Evolutionary conservation across 2,113 vertebrate genomes (phyloP).

Genomic region (Centrocercus urophasianus): DNA sequence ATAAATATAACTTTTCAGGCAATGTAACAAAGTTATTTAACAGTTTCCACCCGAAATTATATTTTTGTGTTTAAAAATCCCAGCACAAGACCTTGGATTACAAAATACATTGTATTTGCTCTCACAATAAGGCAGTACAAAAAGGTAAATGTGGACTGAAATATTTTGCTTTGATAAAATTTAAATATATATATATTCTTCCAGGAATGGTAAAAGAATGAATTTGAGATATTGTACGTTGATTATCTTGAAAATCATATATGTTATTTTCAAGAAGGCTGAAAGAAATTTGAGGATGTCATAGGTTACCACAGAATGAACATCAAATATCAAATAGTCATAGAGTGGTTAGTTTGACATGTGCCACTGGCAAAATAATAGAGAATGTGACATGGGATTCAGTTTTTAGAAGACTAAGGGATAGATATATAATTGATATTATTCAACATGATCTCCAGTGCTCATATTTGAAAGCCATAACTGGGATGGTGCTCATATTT

Average conservation of each 20-base stretch:
- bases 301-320: background rate
- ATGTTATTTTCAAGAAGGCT: background rate
- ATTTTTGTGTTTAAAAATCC: background rate
- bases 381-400: background rate
- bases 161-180: background rate
- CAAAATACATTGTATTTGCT: background rate
- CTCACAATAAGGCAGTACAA: background rate
- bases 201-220: background rate
- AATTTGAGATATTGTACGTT: background rate
- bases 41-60: background rate
- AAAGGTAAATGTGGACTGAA: background rate
- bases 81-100: background rate
- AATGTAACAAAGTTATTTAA: background rate
- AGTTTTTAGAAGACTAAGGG: background rate
- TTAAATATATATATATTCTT: background rate
- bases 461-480: background rate
- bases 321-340: background rate
- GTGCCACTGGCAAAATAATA: background rate
- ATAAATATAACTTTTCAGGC: background rate
- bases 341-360: rapidly evolving
- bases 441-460: background rate
- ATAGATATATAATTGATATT: background rate
- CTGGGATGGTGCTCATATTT: background rate
- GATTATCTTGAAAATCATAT: background rate
- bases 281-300: background rate